Evolutionary conservation across 2,113 vertebrate species (phyloP).

Genomic region (Rhizomys pruinosus): DNA sequence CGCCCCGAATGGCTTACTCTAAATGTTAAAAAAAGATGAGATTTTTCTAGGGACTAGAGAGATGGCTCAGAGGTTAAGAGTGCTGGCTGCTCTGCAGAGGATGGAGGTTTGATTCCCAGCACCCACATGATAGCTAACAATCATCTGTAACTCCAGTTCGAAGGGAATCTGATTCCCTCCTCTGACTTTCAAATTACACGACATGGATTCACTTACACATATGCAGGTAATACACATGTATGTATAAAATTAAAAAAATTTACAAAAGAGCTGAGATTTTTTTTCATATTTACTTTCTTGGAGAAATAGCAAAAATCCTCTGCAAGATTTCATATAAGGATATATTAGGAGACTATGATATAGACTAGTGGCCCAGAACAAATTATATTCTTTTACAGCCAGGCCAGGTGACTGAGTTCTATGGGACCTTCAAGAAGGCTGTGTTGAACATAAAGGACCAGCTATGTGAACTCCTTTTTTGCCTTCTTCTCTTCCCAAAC

Average conservation of each 20-base stretch:
- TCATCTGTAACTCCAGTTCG: too few relatives aligned
- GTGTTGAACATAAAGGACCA: not conserved
- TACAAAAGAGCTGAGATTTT: not conserved
- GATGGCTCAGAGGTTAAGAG: too few relatives aligned
- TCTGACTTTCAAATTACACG: too few relatives aligned
- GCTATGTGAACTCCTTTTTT: not conserved
- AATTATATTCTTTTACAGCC: not conserved
- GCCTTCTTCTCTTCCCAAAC: not conserved
- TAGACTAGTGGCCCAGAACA: not conserved
- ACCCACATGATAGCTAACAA: too few relatives aligned
- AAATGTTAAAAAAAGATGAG: constrained; percentile 34
- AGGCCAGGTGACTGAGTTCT: not conserved
- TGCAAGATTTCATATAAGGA: constrained; percentile 12
- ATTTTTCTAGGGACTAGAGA: too few relatives aligned
- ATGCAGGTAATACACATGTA: too few relatives aligned
- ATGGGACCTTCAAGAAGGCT: not conserved
- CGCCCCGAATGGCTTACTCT: not conserved
- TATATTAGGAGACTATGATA: not conserved
- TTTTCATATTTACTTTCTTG: not conserved
- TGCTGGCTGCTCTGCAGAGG: too few relatives aligned
- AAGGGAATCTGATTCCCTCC: too few relatives aligned
- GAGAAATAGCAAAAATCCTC: not conserved
- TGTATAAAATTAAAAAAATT: too few relatives aligned
- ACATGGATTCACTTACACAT: too few relatives aligned
- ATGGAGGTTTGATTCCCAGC: too few relatives aligned